Base-by-base conservation (phyloP, 2,888 invertebrate species). In the Rhaphigaster nebulosa region DNA sequence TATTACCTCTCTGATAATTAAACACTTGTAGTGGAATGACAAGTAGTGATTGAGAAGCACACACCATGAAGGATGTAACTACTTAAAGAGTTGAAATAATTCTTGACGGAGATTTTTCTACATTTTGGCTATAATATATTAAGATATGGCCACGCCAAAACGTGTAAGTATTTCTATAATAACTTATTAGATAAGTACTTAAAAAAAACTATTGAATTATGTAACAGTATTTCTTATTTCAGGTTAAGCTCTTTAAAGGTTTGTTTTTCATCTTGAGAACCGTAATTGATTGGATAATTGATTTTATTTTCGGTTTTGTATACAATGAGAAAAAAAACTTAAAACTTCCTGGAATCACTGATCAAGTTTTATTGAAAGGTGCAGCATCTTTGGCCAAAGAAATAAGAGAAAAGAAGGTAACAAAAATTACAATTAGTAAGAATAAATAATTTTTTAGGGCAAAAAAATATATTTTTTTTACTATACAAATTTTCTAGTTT, bases 381-480 rank as follows among this genome's bases (percentile, higher is more conserved):
- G 97, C 96, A 0, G 94, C 95, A 26, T 94, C 95, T 23, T 93
- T 97, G 91, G 97, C 97, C 0, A 93, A 94, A 89, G 56, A 41
- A 45, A 90, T 91, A 50, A 87, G 90, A 76, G 76, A 90, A 29
- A 90, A 90, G 87, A 29, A 89, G 90, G 90, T 90, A 50, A 80
- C 41, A 38, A 0, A 34, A n/a, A 45, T 45, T 45, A 45, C 4
- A 45, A 45, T 45, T 45, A 45, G 4, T 45, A 45, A 45, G 10
- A 45, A 6, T 45, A 45, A 45, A 45, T 45, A n/a, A n/a, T 45
- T 45, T 45, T 45, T 45, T 45, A 45, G 45, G 4, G 6, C 45
- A 45, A 45, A 45, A 45, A 45, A 6, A 10, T 45, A 45, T 6
- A 45, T 45, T 45, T 45, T 45, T 6, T 4, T 45, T 10, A 45